Evolutionary conservation across 1,140 invertebrate genomes (phyloP).

Genomic region (Eupristina koningsbergeri): DNA sequence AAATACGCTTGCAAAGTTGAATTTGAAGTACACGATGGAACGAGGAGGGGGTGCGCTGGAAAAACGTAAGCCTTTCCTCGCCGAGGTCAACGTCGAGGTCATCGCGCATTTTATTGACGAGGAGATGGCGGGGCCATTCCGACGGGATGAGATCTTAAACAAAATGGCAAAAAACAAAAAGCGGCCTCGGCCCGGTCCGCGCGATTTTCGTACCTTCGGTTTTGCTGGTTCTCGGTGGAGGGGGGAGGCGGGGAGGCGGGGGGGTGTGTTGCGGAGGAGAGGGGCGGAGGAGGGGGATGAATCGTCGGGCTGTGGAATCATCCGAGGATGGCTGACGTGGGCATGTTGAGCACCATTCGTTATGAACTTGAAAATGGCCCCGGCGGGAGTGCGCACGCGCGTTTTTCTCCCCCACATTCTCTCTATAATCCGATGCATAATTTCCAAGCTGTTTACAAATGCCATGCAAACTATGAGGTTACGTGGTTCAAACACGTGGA

Average conservation of each 20-base stretch:
- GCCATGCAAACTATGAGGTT: not conserved
- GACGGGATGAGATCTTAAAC: not conserved
- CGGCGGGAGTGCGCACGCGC: not conserved
- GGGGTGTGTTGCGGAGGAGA: too few relatives aligned
- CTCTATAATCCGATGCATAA: not conserved
- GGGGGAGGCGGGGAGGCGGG: too few relatives aligned
- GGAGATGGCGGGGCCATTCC: not conserved
- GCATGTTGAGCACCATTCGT: not conserved
- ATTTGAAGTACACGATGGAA: not conserved
- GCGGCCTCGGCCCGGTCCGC: too few relatives aligned
- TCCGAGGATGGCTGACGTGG: too few relatives aligned
- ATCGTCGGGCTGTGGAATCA: too few relatives aligned
- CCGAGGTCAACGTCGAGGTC: constrained; percentile 1
- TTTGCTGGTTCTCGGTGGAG: too few relatives aligned
- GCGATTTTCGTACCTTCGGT: not conserved
- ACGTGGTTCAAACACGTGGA: not conserved
- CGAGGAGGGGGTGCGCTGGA: not conserved
- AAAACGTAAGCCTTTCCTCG: not conserved
- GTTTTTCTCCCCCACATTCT: not conserved
- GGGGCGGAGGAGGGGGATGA: not conserved
- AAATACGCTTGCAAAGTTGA: not conserved
- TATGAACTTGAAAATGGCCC: not conserved
- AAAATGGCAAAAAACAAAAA: too few relatives aligned
- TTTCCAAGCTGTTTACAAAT: not conserved
- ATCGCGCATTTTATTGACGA: not conserved